Conservation (phyloP, 2,888 invertebrate species). For the Athripsodes cinereus region DNA sequence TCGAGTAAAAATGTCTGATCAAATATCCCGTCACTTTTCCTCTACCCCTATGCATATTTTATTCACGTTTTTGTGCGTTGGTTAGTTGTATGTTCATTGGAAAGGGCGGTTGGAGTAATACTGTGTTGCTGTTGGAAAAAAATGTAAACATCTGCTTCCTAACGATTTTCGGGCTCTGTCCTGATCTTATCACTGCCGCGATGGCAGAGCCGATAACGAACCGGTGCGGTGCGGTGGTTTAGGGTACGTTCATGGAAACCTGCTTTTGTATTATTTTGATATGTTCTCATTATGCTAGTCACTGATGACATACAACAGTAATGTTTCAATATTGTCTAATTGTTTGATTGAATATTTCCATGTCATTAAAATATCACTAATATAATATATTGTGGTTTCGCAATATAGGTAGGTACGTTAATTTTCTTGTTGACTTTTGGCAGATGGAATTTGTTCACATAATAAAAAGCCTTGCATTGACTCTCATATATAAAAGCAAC, state of each 20-base stretch:
- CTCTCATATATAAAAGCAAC: conserved; percentile 4
- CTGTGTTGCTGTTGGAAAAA: conserved; percentile 17
- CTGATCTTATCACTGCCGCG: conserved; percentile 24
- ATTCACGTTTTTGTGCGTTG: background rate
- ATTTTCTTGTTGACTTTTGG: too few species aligned
- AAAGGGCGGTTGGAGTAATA: conserved; percentile 14
- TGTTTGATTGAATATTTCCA: conserved; percentile 4
- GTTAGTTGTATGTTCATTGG: background rate
- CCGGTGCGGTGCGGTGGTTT: conserved; percentile 29
- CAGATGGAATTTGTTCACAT: too few species aligned
- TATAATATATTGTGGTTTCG: too few species aligned
- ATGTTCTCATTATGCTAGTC: conserved; percentile 14
- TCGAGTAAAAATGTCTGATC: too few species aligned
- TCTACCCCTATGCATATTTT: conserved; percentile 14
- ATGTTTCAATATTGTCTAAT: conserved; percentile 5
- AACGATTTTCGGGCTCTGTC: conserved; percentile 26
- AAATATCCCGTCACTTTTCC: conserved; percentile 19
- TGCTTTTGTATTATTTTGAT: conserved; percentile 5
- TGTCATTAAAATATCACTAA: too few species aligned
- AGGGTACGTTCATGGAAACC: conserved; percentile 25
- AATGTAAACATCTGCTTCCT: conserved; percentile 26
- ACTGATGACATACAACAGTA: background rate
- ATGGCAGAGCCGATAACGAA: conserved; percentile 27
- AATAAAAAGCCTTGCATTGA: too few species aligned
- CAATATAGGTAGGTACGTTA: too few species aligned